Evolutionary conservation across 2,113 vertebrate genomes (phyloP).

Genomic region (Opisthocomus hoazin): DNA sequence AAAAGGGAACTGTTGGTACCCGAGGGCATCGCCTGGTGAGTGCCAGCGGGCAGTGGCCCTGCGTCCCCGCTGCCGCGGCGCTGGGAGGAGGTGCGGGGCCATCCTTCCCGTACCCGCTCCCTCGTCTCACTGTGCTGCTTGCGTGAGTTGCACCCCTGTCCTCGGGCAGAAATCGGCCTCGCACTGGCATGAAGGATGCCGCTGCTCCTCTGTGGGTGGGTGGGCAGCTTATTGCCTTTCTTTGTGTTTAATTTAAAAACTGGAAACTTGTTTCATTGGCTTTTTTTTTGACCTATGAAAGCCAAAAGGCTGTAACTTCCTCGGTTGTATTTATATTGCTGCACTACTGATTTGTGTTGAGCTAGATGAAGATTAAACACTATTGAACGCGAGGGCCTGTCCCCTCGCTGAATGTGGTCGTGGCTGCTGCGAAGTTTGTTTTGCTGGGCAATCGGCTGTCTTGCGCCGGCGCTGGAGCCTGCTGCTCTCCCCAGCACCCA

Average conservation of each 20-base stretch:
- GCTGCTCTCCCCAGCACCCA: not conserved
- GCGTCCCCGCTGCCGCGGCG: not conserved
- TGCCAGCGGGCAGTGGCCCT: not conserved
- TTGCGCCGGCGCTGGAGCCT: not conserved
- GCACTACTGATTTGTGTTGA: slow-evolving; percentile 68
- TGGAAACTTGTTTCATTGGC: slow-evolving; percentile 35
- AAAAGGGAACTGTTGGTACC: not conserved
- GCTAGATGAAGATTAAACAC: slow-evolving; percentile 71
- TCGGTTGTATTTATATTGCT: slow-evolving; percentile 69
- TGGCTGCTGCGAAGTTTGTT: slow-evolving; percentile 29
- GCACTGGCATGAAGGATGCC: slow-evolving; percentile 9
- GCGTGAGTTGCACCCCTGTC: not conserved
- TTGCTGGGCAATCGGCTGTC: not conserved
- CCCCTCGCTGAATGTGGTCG: not conserved
- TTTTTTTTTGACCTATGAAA: not conserved
- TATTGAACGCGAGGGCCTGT: slow-evolving; percentile 38
- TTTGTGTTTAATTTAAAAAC: slow-evolving; percentile 55
- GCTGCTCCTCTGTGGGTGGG: slow-evolving; percentile 1
- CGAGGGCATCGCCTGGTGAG: rapidly evolving
- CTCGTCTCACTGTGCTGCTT: slow-evolving; percentile 3
- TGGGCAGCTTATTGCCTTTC: slow-evolving; percentile 42
- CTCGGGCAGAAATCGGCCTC: not conserved
- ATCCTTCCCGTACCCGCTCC: not conserved
- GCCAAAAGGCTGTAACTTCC: slow-evolving; percentile 32
- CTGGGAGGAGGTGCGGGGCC: not conserved